Evolutionary conservation across 1,140 invertebrate genomes (phyloP).

Genomic region (Limonius californicus): DNA sequence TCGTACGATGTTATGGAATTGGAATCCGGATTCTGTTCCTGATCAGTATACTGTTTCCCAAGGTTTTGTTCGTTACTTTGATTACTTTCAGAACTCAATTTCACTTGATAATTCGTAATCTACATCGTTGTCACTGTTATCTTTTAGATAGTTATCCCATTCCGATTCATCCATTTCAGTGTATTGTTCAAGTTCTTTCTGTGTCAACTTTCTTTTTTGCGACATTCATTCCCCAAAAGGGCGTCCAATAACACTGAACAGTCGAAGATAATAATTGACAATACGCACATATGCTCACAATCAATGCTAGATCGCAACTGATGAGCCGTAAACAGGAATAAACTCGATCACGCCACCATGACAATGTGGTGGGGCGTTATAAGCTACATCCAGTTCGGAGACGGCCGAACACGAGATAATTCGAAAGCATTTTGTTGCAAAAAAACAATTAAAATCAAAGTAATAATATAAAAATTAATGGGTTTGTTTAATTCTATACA

Average conservation of each 20-base stretch:
- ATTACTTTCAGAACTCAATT: background rate
- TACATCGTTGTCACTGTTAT: too few relatives aligned
- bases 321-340: too few relatives aligned
- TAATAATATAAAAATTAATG: background rate
- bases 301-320: background rate
- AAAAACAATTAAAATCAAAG: background rate
- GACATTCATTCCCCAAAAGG: background rate
- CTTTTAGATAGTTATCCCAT: background rate
- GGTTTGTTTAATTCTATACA: background rate
- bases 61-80: too few relatives aligned
- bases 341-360: background rate
- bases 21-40: background rate
- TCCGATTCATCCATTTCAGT: too few relatives aligned
- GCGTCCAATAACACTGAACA: background rate
- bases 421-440: background rate
- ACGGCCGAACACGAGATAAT: background rate
- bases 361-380: too few relatives aligned
- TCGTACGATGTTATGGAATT: slow-evolving; percentile 3
- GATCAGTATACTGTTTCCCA: background rate
- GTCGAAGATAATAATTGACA: background rate
- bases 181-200: background rate
- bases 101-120: background rate
- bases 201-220: background rate
- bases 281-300: background rate
- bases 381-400: background rate